Evolutionary conservation across 2,888 invertebrate genomes (phyloP), one percentile per base, ranked within the genome.

Genomic region (Cacoxenus indagator): DNA sequence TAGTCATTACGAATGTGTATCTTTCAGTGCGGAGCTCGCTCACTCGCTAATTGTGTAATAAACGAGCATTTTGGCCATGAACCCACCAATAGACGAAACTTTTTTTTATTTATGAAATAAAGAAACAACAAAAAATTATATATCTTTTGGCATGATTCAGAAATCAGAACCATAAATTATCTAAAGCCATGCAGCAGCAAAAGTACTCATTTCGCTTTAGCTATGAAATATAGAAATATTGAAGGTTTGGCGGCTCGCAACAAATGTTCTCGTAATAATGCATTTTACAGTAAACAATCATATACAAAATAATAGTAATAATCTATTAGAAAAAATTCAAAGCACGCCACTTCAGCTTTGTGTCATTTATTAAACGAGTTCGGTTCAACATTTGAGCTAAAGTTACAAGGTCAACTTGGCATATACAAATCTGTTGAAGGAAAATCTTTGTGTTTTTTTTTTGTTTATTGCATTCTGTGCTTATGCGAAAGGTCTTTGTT

Each of bases 161-260:
- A 59, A 59, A 59, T 31, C 19, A 59, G 59, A 59, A 59, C 31
- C 59, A 59, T 59, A 59, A 59, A 59, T 59, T 59, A 59, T 59
- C 24, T 8, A 59, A 59, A 59, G 17, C 59, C 59, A 59, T 37
- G 59, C 27, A 19, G 9, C 1, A 51, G 51, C 17, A 8, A 51
- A 19, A 19, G 4, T 19, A 51, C 9, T 8, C 19, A 51, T 37
- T 22, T 51, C 19, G 45, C 45, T 51, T 37, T 37, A 37, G 14
- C 37, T 51, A 51, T 51, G 51, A 51, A 51, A 51, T 51, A 51
- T 51, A 19, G 17, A 48, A 8, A 14, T 43, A 43, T 51, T 29
- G 29, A 59, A 59, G 31, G 31, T 59, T 59, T 29, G 57, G 29
- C 31, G 57, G 31, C 31, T 31, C 51, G 22, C 4, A 51, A 51